Evolutionary conservation across 2,797 vertebrate genomes (phyloP).

Genomic region (Aldrovandia affinis): DNA sequence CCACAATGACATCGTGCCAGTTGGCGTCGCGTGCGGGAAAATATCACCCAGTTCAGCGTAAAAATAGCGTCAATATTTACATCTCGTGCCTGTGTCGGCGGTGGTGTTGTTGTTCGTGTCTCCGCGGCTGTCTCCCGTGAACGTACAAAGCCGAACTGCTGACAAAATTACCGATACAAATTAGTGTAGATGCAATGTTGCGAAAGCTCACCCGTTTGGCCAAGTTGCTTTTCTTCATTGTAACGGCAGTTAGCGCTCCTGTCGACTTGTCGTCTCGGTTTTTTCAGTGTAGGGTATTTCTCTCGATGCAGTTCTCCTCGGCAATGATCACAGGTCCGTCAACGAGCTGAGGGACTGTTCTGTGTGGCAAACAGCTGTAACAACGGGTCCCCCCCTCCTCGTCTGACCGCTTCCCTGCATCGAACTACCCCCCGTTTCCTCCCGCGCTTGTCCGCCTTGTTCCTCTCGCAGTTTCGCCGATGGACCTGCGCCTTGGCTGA

Average conservation of each 20-base stretch:
- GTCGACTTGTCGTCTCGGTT: too few species aligned
- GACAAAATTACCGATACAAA: slow-evolving; percentile 23
- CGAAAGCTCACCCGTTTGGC: slow-evolving; percentile 57
- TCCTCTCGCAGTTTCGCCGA: neutral
- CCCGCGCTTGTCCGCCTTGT: neutral
- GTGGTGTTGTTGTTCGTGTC: neutral
- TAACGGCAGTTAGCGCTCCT: slow-evolving; percentile 24
- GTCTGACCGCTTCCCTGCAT: slow-evolving; percentile 8
- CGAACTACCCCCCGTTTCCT: slow-evolving; percentile 23
- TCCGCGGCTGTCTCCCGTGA: too few species aligned
- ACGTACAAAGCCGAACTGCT: slow-evolving; percentile 8
- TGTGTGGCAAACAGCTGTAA: slow-evolving; percentile 24
- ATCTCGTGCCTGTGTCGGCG: neutral
- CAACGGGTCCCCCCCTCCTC: neutral
- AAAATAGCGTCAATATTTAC: neutral
- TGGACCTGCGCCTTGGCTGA: neutral
- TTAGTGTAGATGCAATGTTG: neutral
- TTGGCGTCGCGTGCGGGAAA: neutral
- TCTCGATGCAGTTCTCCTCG: neutral
- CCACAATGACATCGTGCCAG: neutral
- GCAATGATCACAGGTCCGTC: slow-evolving; percentile 7
- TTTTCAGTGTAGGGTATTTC: neutral
- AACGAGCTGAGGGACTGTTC: neutral
- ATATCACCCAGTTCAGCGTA: neutral
- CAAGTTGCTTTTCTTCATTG: slow-evolving; percentile 63